phyloP scores from a whole-genome alignment of 2,797 vertebrate species.

The Eptatretus atami region DNA sequence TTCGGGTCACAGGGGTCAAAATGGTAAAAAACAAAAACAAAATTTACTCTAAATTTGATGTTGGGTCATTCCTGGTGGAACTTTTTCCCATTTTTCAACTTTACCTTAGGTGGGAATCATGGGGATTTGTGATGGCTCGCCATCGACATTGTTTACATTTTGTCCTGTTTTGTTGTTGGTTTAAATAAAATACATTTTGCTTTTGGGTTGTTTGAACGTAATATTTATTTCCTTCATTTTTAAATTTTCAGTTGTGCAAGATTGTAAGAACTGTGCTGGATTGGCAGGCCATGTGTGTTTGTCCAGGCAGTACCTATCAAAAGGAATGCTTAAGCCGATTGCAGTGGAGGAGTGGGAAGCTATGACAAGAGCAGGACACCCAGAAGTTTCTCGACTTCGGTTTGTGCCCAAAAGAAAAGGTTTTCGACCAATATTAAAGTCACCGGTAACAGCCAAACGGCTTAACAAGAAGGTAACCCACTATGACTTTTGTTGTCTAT shows the following conservation, averaged over 20 bases:
- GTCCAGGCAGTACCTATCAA: conserved; percentile 31
- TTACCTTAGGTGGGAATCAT: no score
- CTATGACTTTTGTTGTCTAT: conserved; percentile 13
- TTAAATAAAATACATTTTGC: neutral
- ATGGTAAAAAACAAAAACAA: no score
- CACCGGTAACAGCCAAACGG: conserved; percentile 9
- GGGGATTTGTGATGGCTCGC: no score
- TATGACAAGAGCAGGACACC: conserved; percentile 13
- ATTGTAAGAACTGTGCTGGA: neutral
- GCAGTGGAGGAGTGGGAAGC: conserved; percentile 17
- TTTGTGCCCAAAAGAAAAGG: conserved; percentile 49
- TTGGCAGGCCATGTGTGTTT: neutral
- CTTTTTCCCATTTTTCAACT: no score
- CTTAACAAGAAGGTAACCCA: conserved; percentile 10
- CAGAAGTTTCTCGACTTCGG: conserved; percentile 28
- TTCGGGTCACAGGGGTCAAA: no score
- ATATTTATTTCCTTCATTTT: neutral
- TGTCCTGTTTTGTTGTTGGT: neutral
- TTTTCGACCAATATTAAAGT: conserved; percentile 42
- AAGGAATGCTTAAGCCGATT: conserved; percentile 28
- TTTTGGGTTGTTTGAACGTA: neutral
- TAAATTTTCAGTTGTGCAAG: conserved; percentile 2
- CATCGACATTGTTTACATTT: no score
- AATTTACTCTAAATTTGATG: no score
- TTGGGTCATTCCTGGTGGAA: no score